A percentile compares a stretch with the other conserved stretches of the same genome.
Evolutionary conservation across 2,888 invertebrate species (phyloP).

Genomic region (Arctia plantaginis): DNA sequence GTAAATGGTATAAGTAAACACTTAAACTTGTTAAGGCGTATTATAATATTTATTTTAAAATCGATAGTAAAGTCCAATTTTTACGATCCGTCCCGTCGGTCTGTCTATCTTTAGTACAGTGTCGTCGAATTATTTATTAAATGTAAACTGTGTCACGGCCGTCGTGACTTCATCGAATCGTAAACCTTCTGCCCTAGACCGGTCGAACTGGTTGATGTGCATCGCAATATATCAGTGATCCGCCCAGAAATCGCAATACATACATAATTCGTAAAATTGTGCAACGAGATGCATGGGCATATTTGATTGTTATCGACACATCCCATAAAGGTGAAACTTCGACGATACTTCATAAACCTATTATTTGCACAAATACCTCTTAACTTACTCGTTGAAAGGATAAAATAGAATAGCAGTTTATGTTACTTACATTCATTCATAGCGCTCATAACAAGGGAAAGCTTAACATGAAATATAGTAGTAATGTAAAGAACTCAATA

Average conservation of each 20-base stretch:
- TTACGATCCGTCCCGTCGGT: slow-evolving; percentile 50
- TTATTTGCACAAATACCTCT: neutral
- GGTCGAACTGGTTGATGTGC: slow-evolving; percentile 58
- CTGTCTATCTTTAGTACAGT: slow-evolving; percentile 30
- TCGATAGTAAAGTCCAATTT: slow-evolving; percentile 54
- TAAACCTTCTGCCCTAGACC: slow-evolving; percentile 61
- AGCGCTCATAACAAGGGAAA: no score
- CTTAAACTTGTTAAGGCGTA: neutral
- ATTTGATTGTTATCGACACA: slow-evolving; percentile 36
- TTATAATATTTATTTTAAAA: neutral
- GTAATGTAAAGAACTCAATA: no score
- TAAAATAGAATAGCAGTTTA: no score
- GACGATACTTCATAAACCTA: neutral
- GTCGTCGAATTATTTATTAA: slow-evolving; percentile 54
- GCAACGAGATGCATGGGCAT: slow-evolving; percentile 22
- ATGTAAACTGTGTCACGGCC: slow-evolving; percentile 68
- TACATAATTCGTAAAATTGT: slow-evolving; percentile 28
- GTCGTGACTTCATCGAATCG: slow-evolving; percentile 58
- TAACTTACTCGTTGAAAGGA: neutral
- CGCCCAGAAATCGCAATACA: slow-evolving; percentile 37
- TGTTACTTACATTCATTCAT: no score
- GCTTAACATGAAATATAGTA: no score
- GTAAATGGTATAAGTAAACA: neutral
- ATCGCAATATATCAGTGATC: slow-evolving; percentile 37
- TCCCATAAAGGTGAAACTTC: slow-evolving; percentile 17